Conservation (phyloP, 2,113 vertebrate species). For the Petaurus breviceps region DNA sequence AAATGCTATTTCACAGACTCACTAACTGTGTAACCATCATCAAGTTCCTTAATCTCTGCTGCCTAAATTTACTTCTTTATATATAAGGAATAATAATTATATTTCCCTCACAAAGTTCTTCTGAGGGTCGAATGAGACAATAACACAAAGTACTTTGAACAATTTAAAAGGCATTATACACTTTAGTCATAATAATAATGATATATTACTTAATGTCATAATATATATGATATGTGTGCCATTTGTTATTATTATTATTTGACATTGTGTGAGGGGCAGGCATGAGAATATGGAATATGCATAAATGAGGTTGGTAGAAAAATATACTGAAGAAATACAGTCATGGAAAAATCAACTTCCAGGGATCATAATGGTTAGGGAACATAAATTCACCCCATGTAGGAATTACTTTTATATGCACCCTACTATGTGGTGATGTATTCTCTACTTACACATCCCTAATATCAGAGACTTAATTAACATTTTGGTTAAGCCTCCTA, state of each 20-base stretch:
- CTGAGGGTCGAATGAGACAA: neutral
- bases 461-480: neutral
- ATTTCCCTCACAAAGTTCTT: neutral
- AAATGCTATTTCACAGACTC: neutral
- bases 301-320: neutral
- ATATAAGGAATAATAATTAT: neutral
- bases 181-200: too few relatives aligned
- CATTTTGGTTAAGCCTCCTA: neutral
- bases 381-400: neutral
- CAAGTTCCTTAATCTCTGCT: neutral
- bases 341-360: neutral
- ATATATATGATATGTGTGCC: neutral
- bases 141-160: too few relatives aligned
- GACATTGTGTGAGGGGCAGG: neutral
- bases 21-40: neutral
- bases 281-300: neutral
- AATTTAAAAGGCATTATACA: too few relatives aligned
- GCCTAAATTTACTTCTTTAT: neutral
- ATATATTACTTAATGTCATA: neutral
- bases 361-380: neutral
- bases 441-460: neutral
- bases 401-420: neutral
- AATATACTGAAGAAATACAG: neutral
- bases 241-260: neutral
- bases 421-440: neutral